A percentile compares a stretch with the other conserved stretches of the same genome.
phyloP scores from a whole-genome alignment of 2,797 vertebrate genomes.

The Varecia variegata region DNA sequence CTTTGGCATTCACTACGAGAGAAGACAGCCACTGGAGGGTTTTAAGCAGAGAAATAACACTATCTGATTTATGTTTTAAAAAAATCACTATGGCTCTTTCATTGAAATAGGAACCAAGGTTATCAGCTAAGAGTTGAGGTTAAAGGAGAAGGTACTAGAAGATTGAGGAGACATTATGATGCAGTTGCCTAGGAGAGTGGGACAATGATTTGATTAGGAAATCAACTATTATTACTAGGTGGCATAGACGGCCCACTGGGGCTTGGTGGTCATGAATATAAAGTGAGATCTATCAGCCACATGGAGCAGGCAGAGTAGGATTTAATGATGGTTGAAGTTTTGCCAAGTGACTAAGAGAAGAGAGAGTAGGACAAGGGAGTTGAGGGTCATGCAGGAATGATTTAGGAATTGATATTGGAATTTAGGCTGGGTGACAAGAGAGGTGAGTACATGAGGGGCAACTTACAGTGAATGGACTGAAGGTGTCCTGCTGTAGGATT shows the following conservation, averaged over 20 bases:
- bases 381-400: neutral
- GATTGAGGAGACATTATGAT: neutral
- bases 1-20: neutral
- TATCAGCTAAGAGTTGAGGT: neutral
- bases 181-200: neutral
- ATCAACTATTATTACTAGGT: neutral
- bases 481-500: neutral
- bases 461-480: neutral
- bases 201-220: neutral
- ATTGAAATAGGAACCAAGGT: neutral
- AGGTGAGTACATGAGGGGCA: neutral
- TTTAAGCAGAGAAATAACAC: neutral
- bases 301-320: neutral
- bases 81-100: neutral
- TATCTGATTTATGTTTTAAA: constrained; percentile 26
- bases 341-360: neutral
- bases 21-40: neutral
- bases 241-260: neutral
- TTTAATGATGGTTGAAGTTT: constrained; percentile 14
- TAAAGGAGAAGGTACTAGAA: neutral
- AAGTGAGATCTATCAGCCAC: neutral
- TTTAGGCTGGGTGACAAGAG: neutral
- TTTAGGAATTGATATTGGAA: neutral
- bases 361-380: neutral
- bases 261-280: constrained; percentile 7